These are phyloP conservation scores for Numida meleagris DNA, from an alignment of 2,113 vertebrate genomes.

Conservation along the genomic window DNA sequence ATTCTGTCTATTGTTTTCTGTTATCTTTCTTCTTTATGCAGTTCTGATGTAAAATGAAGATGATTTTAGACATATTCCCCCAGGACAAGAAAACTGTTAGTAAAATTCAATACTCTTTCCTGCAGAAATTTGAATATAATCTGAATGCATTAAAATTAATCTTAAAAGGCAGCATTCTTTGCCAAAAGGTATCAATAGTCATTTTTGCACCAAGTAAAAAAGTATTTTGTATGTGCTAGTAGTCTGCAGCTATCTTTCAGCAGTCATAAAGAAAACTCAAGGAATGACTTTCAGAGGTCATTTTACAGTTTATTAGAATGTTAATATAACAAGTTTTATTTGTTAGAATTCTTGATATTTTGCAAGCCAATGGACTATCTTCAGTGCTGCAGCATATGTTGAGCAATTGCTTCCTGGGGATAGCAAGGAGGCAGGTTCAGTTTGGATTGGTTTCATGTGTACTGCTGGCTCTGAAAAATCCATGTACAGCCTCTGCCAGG, in stretches of 20 bases:
- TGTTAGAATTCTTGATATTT: neutral
- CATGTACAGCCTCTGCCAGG: neutral
- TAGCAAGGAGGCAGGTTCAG: neutral
- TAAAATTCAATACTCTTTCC: neutral
- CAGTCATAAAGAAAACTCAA: neutral
- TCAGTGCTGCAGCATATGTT: neutral
- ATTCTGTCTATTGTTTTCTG: slow-evolving; percentile 33
- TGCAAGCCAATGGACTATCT: neutral
- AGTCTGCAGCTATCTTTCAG: neutral
- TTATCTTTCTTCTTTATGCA: slow-evolving; percentile 25
- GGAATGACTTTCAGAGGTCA: neutral
- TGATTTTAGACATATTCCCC: slow-evolving; percentile 11
- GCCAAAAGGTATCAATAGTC: neutral
- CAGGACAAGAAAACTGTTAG: neutral
- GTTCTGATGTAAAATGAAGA: slow-evolving; percentile 9
- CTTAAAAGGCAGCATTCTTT: slow-evolving; percentile 9
- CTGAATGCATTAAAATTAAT: slow-evolving; percentile 47
- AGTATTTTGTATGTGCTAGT: neutral
- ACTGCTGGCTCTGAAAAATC: neutral
- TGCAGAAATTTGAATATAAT: slow-evolving; percentile 37
- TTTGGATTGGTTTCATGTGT: neutral
- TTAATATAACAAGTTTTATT: neutral
- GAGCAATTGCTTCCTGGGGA: neutral
- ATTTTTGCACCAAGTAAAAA: neutral
- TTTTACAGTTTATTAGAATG: neutral